Evolutionary conservation across 2,797 vertebrate genomes (phyloP).

Genomic region (Phoxinus dragarum): DNA sequence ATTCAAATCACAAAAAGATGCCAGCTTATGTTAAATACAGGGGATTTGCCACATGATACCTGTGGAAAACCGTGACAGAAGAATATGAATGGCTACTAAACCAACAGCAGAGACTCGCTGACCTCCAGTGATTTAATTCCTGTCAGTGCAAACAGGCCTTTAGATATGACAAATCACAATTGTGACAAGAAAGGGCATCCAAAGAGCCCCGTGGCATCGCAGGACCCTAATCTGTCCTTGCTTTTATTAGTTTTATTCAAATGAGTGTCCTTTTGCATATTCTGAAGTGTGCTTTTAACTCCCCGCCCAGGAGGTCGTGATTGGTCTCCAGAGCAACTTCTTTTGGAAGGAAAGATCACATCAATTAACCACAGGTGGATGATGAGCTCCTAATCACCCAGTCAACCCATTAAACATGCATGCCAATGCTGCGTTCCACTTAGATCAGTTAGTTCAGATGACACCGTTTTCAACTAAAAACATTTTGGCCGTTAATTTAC

Average conservation of each 20-base stretch:
- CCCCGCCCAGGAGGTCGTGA: slow-evolving; percentile 5
- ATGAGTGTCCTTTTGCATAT: neutral
- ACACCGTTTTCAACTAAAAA: neutral
- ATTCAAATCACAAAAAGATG: neutral
- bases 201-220: neutral
- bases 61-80: neutral
- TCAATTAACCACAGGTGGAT: slow-evolving; percentile 38
- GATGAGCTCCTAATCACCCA: slow-evolving; percentile 16
- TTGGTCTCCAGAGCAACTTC: slow-evolving; percentile 29
- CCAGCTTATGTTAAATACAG: neutral
- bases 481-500: neutral
- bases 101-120: neutral
- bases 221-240: neutral
- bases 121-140: neutral
- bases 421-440: neutral
- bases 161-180: neutral
- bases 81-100: neutral
- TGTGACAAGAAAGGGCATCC: neutral
- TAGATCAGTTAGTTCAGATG: neutral
- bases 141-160: neutral
- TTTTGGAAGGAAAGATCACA: slow-evolving; percentile 26
- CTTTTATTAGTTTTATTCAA: slow-evolving; percentile 7
- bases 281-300: slow-evolving; percentile 16
- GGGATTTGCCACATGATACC: neutral
- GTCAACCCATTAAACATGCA: neutral